phyloP scores from a whole-genome alignment of 2,797 vertebrate genomes.

The Falco biarmicus region DNA sequence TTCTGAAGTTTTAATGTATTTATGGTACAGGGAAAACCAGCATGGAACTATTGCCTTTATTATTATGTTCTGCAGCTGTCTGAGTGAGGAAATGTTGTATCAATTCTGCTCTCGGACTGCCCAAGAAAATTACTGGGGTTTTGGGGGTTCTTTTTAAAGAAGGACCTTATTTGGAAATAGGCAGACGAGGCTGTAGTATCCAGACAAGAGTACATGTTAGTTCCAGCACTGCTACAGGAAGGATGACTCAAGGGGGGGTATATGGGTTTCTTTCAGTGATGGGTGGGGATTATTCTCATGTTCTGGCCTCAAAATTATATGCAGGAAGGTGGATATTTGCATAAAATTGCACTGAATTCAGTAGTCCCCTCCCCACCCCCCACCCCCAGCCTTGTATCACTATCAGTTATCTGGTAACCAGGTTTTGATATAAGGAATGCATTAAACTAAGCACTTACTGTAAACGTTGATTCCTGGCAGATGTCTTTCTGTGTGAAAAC shows the following conservation, averaged over 20 bases:
- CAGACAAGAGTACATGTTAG: not conserved
- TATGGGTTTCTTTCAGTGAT: not conserved
- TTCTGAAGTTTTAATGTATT: not conserved
- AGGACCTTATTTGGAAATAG: not conserved
- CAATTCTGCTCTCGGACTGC: not conserved
- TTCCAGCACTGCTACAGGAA: not conserved
- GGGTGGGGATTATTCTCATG: not conserved
- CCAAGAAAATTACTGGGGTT: fast-evolving
- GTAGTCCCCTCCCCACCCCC: too few relatives aligned
- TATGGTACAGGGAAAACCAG: not conserved
- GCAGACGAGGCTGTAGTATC: not conserved
- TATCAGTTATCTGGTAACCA: not conserved
- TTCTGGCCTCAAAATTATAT: not conserved
- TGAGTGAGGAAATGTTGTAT: not conserved
- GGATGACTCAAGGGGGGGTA: not conserved
- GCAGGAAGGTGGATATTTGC: not conserved
- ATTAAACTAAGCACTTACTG: not conserved
- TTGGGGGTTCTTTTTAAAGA: not conserved
- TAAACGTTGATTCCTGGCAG: not conserved
- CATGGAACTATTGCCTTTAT: not conserved
- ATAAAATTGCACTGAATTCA: not conserved
- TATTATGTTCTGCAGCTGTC: not conserved
- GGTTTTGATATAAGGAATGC: not conserved
- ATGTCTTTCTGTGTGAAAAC: not conserved
- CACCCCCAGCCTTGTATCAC: not conserved